Evolutionary conservation across 2,888 invertebrate species (phyloP).

Genomic region (Leptopilina syphax): DNA sequence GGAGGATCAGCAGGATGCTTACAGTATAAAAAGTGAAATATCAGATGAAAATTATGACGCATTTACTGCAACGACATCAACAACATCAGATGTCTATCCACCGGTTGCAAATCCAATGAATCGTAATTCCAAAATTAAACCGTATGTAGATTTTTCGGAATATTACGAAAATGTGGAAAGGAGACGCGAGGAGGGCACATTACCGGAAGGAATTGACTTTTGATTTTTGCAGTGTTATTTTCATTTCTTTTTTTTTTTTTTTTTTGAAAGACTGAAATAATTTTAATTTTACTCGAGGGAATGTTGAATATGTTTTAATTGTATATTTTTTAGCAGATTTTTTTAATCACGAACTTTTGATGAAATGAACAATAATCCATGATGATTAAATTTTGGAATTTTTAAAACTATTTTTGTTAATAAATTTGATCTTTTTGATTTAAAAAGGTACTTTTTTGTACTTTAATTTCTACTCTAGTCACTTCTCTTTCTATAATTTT

Average conservation of each 20-base stretch:
- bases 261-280: slow-evolving; percentile 31
- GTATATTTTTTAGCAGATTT: no score
- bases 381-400: no score
- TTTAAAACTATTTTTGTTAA: no score
- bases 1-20: slow-evolving; percentile 59
- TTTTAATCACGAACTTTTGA: no score
- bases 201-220: slow-evolving; percentile 82
- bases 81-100: slow-evolving; percentile 72
- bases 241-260: background rate
- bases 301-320: no score
- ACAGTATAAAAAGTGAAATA: slow-evolving; percentile 58
- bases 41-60: slow-evolving; percentile 68
- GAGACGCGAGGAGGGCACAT: slow-evolving; percentile 82
- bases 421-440: no score
- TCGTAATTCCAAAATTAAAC: slow-evolving; percentile 84
- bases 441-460: no score
- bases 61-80: slow-evolving; percentile 74
- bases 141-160: slow-evolving; percentile 91
- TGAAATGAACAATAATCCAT: no score
- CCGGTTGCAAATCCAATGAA: slow-evolving; percentile 78
- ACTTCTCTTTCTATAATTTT: no score
- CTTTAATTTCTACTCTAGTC: no score
- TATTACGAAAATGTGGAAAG: slow-evolving; percentile 86
- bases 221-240: slow-evolving; percentile 16
- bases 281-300: no score